These are phyloP conservation scores for Aphis craccivora DNA, from an alignment of 1,140 invertebrate genomes.

Conservation along the genomic window DNA sequence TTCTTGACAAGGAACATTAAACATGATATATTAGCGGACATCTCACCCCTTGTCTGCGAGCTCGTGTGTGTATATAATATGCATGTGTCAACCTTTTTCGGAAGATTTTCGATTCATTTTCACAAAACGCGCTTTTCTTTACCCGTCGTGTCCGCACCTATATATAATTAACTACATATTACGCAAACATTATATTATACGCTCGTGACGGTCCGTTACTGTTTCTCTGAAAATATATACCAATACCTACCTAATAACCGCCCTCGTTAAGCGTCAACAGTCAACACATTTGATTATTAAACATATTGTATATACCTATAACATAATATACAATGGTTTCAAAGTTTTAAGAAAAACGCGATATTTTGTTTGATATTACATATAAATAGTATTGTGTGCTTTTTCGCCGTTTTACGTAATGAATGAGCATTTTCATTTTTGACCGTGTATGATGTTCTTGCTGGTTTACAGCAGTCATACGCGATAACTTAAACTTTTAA, in stretches of 20 bases:
- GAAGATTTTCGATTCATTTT: constrained; percentile 9
- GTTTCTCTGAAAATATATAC: no score
- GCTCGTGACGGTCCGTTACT: no score
- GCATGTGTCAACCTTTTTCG: not conserved
- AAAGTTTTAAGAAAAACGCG: not conserved
- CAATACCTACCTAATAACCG: no score
- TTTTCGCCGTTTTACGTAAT: not conserved
- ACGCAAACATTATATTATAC: no score
- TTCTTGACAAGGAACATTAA: constrained; percentile 55
- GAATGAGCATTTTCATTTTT: not conserved
- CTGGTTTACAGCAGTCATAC: not conserved
- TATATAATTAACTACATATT: no score
- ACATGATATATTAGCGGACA: constrained; percentile 49
- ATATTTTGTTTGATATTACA: no score
- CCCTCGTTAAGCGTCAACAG: no score
- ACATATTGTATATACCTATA: no score
- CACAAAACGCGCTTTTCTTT: not conserved
- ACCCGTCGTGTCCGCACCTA: not conserved
- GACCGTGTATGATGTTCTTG: not conserved
- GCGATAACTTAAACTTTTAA: no score
- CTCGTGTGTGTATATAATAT: not conserved
- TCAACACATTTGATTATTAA: no score
- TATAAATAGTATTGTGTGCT: not conserved
- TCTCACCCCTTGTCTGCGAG: not conserved
- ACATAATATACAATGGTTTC: not conserved